phyloP scores from a whole-genome alignment of 2,797 vertebrate species.

The Hybognathus amarus region DNA sequence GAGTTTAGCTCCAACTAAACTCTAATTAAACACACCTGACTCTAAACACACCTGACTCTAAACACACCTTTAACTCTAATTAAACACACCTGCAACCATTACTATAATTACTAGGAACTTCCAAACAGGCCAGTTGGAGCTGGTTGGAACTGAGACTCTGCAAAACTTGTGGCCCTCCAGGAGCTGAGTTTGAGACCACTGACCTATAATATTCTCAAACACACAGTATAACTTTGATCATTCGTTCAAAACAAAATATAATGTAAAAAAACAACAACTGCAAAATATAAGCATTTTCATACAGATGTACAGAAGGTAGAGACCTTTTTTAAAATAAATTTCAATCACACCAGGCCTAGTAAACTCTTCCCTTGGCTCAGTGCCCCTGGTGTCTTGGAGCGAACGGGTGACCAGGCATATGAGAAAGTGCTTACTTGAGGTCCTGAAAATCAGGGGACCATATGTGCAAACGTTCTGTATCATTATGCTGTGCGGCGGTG shows the following conservation, averaged over 20 bases:
- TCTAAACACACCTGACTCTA: no score
- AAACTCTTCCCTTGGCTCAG: neutral
- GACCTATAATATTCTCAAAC: neutral
- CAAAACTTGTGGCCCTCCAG: neutral
- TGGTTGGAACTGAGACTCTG: neutral
- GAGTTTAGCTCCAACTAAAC: no score
- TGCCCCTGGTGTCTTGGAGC: slow-evolving; percentile 15
- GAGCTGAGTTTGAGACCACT: neutral
- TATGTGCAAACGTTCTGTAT: slow-evolving; percentile 81
- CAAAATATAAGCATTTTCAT: neutral
- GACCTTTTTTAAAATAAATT: neutral
- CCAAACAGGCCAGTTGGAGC: neutral
- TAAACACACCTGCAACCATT: neutral
- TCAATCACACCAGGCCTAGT: neutral
- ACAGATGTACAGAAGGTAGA: neutral
- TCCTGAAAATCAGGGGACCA: slow-evolving; percentile 71
- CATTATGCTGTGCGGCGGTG: slow-evolving; percentile 73
- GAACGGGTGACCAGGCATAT: slow-evolving; percentile 67
- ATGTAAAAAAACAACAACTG: neutral
- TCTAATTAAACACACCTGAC: no score
- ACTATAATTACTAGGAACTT: neutral
- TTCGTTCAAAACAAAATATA: no score
- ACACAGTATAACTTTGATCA: no score
- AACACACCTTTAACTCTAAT: no score
- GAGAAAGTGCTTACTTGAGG: slow-evolving; percentile 76